Evolutionary conservation across 2,888 invertebrate species (phyloP), one percentile per base, ranked within the genome.

Genomic region (Crioceris asparagi): DNA sequence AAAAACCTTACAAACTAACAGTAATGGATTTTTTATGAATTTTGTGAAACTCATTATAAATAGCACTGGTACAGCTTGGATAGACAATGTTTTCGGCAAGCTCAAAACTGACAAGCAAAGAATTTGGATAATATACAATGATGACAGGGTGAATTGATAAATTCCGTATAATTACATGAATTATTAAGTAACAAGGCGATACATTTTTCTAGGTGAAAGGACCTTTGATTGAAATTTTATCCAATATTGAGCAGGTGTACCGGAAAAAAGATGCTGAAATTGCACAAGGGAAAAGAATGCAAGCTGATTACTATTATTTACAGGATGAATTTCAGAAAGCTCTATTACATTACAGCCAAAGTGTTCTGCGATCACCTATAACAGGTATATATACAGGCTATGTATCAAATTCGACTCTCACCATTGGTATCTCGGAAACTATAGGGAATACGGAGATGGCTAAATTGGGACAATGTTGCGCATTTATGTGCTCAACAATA

Each of bases 11-110:
- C 83, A 80, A 59, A 79, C 83, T 1, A 75, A 79, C 48, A 69
- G 71, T 41, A 75, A 78, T 50, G 86, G 86, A 0, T 87, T 86
- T 61, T 85, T 87, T 58, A 68, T 73, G 45, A 72, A 71, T 27
- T 73, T 83, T 44, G 74, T 71, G 15, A 71, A 79, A 32, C 69
- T 74, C 48, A 70, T 83, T 14, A 67, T 66, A 0, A 59, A 69
- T 6, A 48, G 66, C 16, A 74, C 69, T 0, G 73, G 73, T 7
- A 52, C 68, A 17, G 61, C 67, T 21, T 83, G 82, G 82, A 64
- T 81, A 29, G 58, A 68, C 12, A 65, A 67, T 42, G 65, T 64
- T 39, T 79, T 84, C 47, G 75, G 71, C 11, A 65, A 69, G 29
- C 55, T 75, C 6, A 68, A 68, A 40, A 73, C 59, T 30, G 76